Percentiles rank a stretch among this genome's conserved stretches.
Conservation (phyloP, 2,113 vertebrate species). For the Peromyscus polionotus region DNA sequence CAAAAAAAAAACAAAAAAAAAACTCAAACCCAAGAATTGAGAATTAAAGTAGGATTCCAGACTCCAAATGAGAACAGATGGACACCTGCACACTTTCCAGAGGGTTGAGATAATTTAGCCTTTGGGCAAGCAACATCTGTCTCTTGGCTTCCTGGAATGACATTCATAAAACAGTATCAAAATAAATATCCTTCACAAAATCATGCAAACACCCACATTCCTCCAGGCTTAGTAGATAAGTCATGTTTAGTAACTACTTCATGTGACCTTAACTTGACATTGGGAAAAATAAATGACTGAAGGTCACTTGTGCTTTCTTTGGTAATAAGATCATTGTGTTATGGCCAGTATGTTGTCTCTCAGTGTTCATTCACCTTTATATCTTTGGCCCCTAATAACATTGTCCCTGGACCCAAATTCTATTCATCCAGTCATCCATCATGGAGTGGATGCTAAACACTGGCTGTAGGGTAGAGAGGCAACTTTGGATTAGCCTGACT, state of each 20-base stretch:
- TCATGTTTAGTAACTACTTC: constrained; percentile 69
- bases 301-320: not conserved
- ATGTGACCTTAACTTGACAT: constrained; percentile 46
- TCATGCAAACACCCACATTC: constrained; percentile 54
- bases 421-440: not conserved
- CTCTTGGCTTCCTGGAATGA: not conserved
- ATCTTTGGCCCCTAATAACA: not conserved
- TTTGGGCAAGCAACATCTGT: constrained; percentile 6
- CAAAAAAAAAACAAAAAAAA: not conserved
- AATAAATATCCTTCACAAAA: constrained; percentile 44
- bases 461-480: not conserved
- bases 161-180: constrained; percentile 32
- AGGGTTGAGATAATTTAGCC: not conserved
- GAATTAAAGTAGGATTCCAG: constrained; percentile 33
- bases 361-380: not conserved
- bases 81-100: not conserved
- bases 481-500: not conserved
- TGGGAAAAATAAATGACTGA: constrained; percentile 28
- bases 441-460: not conserved
- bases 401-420: not conserved
- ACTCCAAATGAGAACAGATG: not conserved
- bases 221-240: constrained; percentile 68
- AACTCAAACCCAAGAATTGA: not conserved
- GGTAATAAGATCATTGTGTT: constrained; percentile 30
- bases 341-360: not conserved